Evolutionary conservation across 2,888 invertebrate genomes (phyloP), one percentile per base, ranked within the genome.

Genomic region (Ormyrus nitidulus): DNA sequence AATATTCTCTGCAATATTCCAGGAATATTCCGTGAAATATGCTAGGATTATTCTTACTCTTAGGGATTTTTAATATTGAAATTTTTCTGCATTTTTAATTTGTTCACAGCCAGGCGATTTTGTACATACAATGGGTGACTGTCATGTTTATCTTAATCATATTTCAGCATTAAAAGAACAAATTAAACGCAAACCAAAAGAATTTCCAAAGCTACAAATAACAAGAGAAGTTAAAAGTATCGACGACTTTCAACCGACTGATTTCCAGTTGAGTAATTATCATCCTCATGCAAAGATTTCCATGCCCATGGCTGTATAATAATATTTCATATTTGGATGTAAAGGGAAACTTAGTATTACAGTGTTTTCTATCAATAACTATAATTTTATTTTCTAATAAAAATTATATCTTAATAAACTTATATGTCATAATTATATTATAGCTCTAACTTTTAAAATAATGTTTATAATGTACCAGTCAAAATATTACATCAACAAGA

Each of bases 101-200:
- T 83, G 77, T 85, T 84, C 84, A 64, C 90, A 96, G 95, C 94
- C 98, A 69, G 98, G 97, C 54, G 98, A 99, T 83, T 98, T 99
- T 88, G 92, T 99, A 2, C 98, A 99, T 90, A 96, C 97, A 0
- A 93, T 98, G 84, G 99, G 99, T 10, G 99, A 99, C 91, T 95
- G 97, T 59, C 99, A 99, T 91, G 94, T 99, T 0, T 99, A 99
- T 89, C 90, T 94, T 9, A 98, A 97, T 89, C 99, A 99, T 88
- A 91, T 97, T 46, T 95, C 96, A 74, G 95, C 97, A 0, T 91
- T 99, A 0, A 93, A 95, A 86, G 93, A 94, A 85, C 99, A 99
- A 91, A 85, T 98, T 44, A 90, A 93, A 85, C 93, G 99, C 72
- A 92, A 91, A 74, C 98, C 99, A 0, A 93, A 93, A 72, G 93